Evolutionary conservation across 2,797 vertebrate genomes (phyloP), one percentile per base, ranked within the genome.

Genomic region (Phalanger gymnotis): DNA sequence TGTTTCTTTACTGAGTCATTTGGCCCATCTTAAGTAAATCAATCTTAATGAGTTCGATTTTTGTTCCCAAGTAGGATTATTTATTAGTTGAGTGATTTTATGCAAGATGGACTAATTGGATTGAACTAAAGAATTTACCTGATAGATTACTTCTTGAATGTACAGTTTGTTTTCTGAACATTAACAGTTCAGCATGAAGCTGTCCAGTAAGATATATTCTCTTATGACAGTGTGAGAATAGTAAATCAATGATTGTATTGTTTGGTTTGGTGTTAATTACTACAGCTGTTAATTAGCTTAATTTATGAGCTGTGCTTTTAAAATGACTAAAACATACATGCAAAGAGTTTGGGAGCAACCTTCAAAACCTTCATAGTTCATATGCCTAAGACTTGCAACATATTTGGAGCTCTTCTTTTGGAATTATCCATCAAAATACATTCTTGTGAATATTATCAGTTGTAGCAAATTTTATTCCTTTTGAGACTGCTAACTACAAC

Each of bases 371-470:
- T 87, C 25, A 28, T 51, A 27, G 40, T 51, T 51, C 2, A 7
- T 47, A 87, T 51, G 73, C 73, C 40, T 51, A 87, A 87, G 40
- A 87, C 22, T 87, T 87, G 40, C 73, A 87, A 11, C 40, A 51
- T 87, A 51, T 87, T 27, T 87, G 40, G 22, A 87, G 22, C 73
- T 73, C 10, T 91, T 73, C 10, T 91, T 94, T 92, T 94, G 57
- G 19, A 66, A 96, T 52, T 95, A 87, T 96, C 61, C 93, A 3
- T 94, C 96, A 93, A 57, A 92, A 96, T 92, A n/a, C 30, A 53
- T 91, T 94, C 91, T 93, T 14, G 34, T 93, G 27, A 51, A 40
- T 52, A 0, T 95, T 54, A 51, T 92, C 93, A 54, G 56, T 94
- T 92, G 92, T 95, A 61, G 94, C 51, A 10, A 51, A 11, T 90